phyloP scores from a whole-genome alignment of 1,140 invertebrate species.

The Caenorhabditis inopinata region DNA sequence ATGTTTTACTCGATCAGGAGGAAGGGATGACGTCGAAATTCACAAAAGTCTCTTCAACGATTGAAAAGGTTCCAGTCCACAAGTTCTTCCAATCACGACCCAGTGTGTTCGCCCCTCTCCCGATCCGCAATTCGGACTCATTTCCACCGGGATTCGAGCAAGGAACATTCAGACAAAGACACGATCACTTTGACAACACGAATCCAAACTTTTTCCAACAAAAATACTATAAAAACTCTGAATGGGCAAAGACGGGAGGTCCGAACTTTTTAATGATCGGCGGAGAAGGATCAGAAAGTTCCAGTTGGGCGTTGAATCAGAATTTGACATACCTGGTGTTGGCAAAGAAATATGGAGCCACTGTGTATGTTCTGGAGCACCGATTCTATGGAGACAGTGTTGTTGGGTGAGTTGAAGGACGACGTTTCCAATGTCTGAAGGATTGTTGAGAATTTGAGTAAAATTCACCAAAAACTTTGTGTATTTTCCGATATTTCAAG shows the following conservation, averaged over 20 bases:
- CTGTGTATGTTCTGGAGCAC: not conserved
- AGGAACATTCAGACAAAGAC: not conserved
- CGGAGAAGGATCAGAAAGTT: constrained; percentile 31
- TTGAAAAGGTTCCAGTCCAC: not conserved
- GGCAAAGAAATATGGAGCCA: constrained; percentile 9
- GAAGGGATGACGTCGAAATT: not conserved
- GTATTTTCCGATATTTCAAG: too few relatives aligned
- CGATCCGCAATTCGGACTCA: too few relatives aligned
- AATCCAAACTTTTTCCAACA: not conserved
- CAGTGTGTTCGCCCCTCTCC: too few relatives aligned
- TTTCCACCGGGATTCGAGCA: not conserved
- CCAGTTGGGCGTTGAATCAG: not conserved
- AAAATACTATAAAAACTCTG: constrained; percentile 19
- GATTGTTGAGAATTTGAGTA: too few relatives aligned
- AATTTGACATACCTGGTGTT: not conserved
- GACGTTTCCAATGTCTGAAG: too few relatives aligned
- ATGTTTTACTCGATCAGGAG: not conserved
- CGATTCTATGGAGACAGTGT: constrained; percentile 13
- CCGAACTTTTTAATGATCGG: constrained; percentile 45
- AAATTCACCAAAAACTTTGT: too few relatives aligned
- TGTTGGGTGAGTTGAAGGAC: not conserved
- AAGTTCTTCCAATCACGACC: not conserved
- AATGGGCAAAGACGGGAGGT: constrained; percentile 36
- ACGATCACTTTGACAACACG: not conserved
- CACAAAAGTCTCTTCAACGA: not conserved